These are phyloP conservation scores for Cerceris ruficornis DNA, from an alignment of 2,888 invertebrate genomes.

Conservation along the genomic window DNA sequence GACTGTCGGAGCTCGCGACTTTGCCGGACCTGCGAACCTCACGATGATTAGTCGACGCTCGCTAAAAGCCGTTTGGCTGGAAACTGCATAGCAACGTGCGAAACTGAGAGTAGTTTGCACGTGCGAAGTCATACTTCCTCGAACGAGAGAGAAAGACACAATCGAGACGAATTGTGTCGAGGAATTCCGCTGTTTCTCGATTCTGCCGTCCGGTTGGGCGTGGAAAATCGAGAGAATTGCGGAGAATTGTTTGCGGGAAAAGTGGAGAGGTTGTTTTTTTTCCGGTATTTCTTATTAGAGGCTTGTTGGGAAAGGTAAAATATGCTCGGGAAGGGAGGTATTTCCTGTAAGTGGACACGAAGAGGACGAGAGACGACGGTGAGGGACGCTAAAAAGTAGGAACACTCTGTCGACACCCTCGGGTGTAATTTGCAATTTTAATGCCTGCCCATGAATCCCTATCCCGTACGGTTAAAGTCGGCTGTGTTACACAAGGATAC, in stretches of 20 bases:
- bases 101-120: slow-evolving; percentile 35
- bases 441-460: slow-evolving; percentile 54
- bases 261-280: no score
- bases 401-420: slow-evolving; percentile 63
- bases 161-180: slow-evolving; percentile 8
- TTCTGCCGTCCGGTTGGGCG: background rate
- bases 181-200: background rate
- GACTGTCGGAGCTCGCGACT: slow-evolving; percentile 65
- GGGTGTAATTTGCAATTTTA: slow-evolving; percentile 74
- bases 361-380: slow-evolving; percentile 1
- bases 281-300: background rate
- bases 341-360: slow-evolving; percentile 5
- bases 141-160: slow-evolving; percentile 40
- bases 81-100: slow-evolving; percentile 44
- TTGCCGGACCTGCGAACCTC: slow-evolving; percentile 28
- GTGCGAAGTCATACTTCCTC: slow-evolving; percentile 41
- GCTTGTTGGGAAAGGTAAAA: slow-evolving; percentile 2
- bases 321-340: slow-evolving; percentile 5
- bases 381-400: slow-evolving; percentile 30
- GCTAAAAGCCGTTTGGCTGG: slow-evolving; percentile 62
- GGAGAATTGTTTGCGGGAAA: no score
- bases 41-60: slow-evolving; percentile 65
- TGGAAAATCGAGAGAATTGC: background rate
- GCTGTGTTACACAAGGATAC: slow-evolving; percentile 39
- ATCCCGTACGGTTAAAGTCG: slow-evolving; percentile 27